Evolutionary conservation across 1,140 invertebrate species (phyloP).

Genomic region (Tetranychus cinnabarinus): DNA sequence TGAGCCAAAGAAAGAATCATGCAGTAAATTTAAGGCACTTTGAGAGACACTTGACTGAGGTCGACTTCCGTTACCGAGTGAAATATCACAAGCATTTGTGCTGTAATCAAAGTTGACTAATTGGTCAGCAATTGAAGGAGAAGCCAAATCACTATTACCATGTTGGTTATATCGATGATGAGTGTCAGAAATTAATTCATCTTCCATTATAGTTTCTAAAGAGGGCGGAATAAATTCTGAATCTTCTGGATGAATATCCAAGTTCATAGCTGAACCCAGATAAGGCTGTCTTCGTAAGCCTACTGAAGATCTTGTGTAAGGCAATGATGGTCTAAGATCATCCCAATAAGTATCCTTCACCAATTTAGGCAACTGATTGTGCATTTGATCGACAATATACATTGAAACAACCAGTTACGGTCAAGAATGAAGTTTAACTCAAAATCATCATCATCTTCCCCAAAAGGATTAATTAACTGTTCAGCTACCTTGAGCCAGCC

Average conservation of each 20-base stretch:
- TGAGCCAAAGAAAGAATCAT: slow-evolving; percentile 7
- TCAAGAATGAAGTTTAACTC: slow-evolving; percentile 17
- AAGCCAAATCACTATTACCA: not conserved
- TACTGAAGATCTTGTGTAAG: slow-evolving; percentile 17
- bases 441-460: slow-evolving; percentile 29
- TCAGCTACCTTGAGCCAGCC: slow-evolving; percentile 46
- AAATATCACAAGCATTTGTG: not conserved
- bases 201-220: slow-evolving; percentile 13
- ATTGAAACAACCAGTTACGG: slow-evolving; percentile 11
- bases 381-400: slow-evolving; percentile 14
- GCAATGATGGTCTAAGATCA: slow-evolving; percentile 19
- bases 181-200: slow-evolving; percentile 7
- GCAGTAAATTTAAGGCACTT: slow-evolving; percentile 1
- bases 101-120: not conserved
- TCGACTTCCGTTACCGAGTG: slow-evolving; percentile 1
- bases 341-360: slow-evolving; percentile 24
- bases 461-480: slow-evolving; percentile 23
- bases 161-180: not conserved
- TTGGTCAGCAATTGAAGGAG: not conserved
- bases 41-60: not conserved
- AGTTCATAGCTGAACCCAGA: slow-evolving; percentile 16
- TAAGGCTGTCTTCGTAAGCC: slow-evolving; percentile 13
- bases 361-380: slow-evolving; percentile 11
- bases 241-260: slow-evolving; percentile 14
- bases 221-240: slow-evolving; percentile 12